Evolutionary conservation across 2,888 invertebrate genomes (phyloP), one percentile per base, ranked within the genome.

Genomic region (Parnassius mnemosyne): DNA sequence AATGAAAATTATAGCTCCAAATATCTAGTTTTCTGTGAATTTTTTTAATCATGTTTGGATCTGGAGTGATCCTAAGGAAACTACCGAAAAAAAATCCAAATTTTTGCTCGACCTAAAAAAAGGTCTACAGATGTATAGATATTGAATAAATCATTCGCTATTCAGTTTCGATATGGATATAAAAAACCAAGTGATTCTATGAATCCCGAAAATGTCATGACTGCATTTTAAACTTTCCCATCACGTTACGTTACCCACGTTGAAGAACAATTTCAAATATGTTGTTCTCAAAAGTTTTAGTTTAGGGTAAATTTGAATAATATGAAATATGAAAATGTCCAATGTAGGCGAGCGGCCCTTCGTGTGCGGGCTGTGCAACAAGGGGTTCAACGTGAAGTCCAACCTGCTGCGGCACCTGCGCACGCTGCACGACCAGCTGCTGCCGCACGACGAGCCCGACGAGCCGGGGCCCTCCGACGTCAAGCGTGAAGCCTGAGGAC

Each of bases 311-410:
- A 34, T 34, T 44, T 46, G n/a, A 12, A n/a, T 46, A n/a, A n/a
- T 46, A n/a, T n/a, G 46, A n/a, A n/a, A n/a, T 46, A n/a, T n/a
- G 46, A n/a, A 46, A 46, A 11, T 46, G 46, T 12, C 42, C 13
- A n/a, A 9, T 34, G 47, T 72, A 92, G 94, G 94, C 16, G 95
- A 95, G 81, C 93, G 94, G 60, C 95, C 95, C 13, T 95, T 94
- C 83, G 92, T 94, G 56, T 96, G 95, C 85, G 94, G 94, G 20
- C 92, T 94, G 56, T 95, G 95, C 89, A 94, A 94, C 85, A 95
- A 95, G 79, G 95, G 95, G 3, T 95, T 95, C 85, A 95, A 95
- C 83, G 95, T 95, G 68, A 95, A 95, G 80, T 95, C 95, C 66
- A 95, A 95, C 83, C 84, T 95, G 66, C 80, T 95, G 68, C 93